These are phyloP conservation scores for Drosophila mayri DNA, from an alignment of 1,140 invertebrate species.

Conservation along the genomic window DNA sequence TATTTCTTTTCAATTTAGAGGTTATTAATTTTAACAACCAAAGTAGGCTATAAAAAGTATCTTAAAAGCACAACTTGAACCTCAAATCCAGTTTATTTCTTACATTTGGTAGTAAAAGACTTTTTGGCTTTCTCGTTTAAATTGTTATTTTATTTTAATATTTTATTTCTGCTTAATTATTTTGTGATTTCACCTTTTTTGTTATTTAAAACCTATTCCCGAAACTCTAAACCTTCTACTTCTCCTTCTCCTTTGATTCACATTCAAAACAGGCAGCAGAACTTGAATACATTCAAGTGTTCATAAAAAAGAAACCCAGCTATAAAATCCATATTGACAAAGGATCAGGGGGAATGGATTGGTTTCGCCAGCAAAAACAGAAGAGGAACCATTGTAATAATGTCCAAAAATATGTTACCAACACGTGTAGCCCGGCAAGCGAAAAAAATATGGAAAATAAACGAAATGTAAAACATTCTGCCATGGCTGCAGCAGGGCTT, in stretches of 20 bases:
- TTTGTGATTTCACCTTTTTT: background rate
- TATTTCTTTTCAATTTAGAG: too few species aligned
- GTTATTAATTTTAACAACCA: too few species aligned
- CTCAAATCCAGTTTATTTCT: too few species aligned
- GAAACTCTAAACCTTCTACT: background rate
- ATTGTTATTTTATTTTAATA: too few species aligned
- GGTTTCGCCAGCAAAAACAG: conserved; percentile 32
- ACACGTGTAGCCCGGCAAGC: conserved; percentile 65
- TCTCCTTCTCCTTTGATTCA: too few species aligned
- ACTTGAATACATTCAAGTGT: conserved; percentile 77
- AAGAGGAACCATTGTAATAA: conserved; percentile 77
- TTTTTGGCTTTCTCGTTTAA: background rate
- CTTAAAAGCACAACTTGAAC: too few species aligned
- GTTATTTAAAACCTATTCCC: background rate
- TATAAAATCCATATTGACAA: conserved; percentile 74
- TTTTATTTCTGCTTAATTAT: background rate
- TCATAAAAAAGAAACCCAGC: conserved; percentile 54
- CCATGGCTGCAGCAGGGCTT: conserved; percentile 57
- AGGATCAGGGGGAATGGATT: conserved; percentile 19
- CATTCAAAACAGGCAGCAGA: conserved; percentile 39
- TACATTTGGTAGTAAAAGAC: too few species aligned
- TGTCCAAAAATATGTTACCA: conserved; percentile 82
- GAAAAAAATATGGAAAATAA: conserved; percentile 54
- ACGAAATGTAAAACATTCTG: conserved; percentile 54
- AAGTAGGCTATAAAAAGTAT: too few species aligned